phyloP scores from a whole-genome alignment of 2,888 invertebrate genomes.

The Cephus pulcher region DNA sequence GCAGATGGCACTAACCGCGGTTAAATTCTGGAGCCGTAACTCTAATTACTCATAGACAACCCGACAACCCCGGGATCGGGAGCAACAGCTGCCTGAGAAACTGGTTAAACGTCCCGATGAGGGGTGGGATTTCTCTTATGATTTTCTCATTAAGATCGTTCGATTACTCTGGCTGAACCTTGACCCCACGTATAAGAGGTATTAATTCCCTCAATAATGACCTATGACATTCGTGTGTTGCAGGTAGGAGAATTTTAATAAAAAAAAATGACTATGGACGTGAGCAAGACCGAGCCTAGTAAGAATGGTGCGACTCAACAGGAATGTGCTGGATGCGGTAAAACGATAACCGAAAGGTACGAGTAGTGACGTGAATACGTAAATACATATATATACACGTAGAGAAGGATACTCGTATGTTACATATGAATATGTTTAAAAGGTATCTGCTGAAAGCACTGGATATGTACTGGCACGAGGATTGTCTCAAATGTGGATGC shows the following conservation, averaged over 20 bases:
- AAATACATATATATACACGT: too few species aligned
- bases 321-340: constrained; percentile 88
- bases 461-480: constrained; percentile 94
- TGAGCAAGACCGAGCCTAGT: constrained; percentile 58
- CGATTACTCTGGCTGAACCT: not conserved
- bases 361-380: not conserved
- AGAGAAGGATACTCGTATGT: too few species aligned
- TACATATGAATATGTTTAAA: constrained; percentile 2
- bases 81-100: constrained; percentile 64
- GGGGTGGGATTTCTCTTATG: not conserved
- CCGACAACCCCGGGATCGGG: constrained; percentile 52
- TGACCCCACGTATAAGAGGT: not conserved
- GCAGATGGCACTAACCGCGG: constrained; percentile 66
- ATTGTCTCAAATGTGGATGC: constrained; percentile 92
- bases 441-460: constrained; percentile 82
- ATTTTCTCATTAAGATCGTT: not conserved
- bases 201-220: not conserved
- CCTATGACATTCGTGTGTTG: constrained; percentile 21
- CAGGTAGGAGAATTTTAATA: constrained; percentile 26
- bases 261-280: constrained; percentile 62
- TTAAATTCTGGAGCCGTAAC: constrained; percentile 66
- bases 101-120: constrained; percentile 51
- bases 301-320: constrained; percentile 67
- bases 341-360: constrained; percentile 85
- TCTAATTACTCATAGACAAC: constrained; percentile 67